These are phyloP conservation scores for Dryas iulia DNA, from an alignment of 1,140 invertebrate species.

Conservation along the genomic window DNA sequence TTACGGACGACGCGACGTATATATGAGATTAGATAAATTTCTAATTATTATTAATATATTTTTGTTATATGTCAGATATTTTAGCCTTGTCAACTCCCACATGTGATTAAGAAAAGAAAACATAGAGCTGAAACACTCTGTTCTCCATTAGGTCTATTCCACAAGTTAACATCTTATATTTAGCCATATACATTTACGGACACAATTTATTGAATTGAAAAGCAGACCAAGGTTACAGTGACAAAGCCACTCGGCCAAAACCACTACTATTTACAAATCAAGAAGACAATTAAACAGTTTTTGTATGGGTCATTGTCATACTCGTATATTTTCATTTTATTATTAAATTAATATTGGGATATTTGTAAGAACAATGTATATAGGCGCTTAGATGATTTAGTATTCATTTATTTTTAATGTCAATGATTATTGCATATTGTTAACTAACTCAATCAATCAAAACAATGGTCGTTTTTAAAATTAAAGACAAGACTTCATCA, in stretches of 20 bases:
- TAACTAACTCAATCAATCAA: background rate
- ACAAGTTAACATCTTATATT: too few relatives aligned
- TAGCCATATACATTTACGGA: background rate
- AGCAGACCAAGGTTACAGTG: constrained; percentile 30
- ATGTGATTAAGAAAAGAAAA: too few relatives aligned
- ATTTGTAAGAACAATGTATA: background rate
- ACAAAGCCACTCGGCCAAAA: constrained; percentile 11
- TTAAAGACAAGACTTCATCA: background rate
- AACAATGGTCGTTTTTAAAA: background rate
- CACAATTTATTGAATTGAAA: constrained; percentile 19
- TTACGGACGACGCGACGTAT: too few relatives aligned
- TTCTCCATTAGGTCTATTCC: too few relatives aligned
- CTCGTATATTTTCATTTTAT: too few relatives aligned
- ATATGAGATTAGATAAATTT: too few relatives aligned
- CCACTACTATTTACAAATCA: background rate
- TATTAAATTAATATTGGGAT: background rate
- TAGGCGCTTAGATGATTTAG: background rate
- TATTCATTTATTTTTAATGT: background rate
- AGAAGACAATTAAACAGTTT: background rate
- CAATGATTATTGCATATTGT: background rate
- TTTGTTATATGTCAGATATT: too few relatives aligned
- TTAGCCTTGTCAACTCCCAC: too few relatives aligned
- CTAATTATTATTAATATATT: too few relatives aligned
- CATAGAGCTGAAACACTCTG: too few relatives aligned
- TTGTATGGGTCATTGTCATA: background rate